Percentiles rank a stretch among this genome's conserved stretches.
phyloP scores from a whole-genome alignment of 2,113 vertebrate species.

The Sturnus vulgaris region DNA sequence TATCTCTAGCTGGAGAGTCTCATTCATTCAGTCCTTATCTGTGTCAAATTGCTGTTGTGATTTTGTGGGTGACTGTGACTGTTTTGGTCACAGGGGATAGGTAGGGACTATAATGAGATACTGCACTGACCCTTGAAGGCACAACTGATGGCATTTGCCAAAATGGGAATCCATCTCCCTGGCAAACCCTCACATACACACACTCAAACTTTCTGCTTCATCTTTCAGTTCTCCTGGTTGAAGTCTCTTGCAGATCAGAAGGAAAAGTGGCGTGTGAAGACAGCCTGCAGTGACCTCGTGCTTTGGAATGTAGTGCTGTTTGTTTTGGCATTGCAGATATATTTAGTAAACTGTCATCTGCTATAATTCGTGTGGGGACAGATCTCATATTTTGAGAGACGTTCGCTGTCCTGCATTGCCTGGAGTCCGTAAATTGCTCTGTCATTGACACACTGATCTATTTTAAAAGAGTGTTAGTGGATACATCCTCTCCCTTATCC shows the following conservation, averaged over 20 bases:
- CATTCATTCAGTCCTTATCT: neutral
- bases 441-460: neutral
- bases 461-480: neutral
- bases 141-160: neutral
- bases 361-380: neutral
- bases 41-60: neutral
- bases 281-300: neutral
- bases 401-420: neutral
- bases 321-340: slow-evolving; percentile 11
- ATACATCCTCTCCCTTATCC: neutral
- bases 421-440: neutral
- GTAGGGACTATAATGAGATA: neutral
- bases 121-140: neutral
- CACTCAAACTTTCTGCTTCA: neutral
- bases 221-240: neutral
- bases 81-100: neutral
- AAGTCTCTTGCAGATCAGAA: neutral
- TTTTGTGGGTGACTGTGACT: neutral
- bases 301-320: neutral
- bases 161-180: neutral
- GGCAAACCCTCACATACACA: neutral
- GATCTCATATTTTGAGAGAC: neutral
- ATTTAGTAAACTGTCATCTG: slow-evolving; percentile 52
- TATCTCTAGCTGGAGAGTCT: neutral
- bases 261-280: neutral